phyloP scores from a whole-genome alignment of 2,888 invertebrate species.

The Nomada ferruginata region DNA sequence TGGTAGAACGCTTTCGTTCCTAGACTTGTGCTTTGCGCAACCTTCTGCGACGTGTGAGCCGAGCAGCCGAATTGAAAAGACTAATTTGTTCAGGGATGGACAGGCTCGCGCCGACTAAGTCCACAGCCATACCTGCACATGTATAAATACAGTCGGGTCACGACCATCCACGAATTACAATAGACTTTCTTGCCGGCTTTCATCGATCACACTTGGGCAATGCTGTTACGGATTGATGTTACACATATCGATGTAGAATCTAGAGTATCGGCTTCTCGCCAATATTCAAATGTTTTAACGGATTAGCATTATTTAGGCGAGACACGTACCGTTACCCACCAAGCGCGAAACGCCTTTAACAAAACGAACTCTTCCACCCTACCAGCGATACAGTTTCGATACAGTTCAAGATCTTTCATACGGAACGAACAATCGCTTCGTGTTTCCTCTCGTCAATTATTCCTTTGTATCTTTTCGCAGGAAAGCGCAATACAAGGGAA shows the following conservation, averaged over 20 bases:
- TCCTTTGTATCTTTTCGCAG: neutral
- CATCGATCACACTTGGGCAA: constrained; percentile 83
- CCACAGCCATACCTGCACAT: constrained; percentile 81
- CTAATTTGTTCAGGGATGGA: constrained; percentile 78
- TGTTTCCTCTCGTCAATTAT: constrained; percentile 7
- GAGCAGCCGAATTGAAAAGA: constrained; percentile 63
- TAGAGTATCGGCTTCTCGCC: constrained; percentile 37
- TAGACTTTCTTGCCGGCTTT: constrained; percentile 84
- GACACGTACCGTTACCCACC: neutral
- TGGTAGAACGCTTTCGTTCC: constrained; percentile 18
- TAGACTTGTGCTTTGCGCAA: neutral
- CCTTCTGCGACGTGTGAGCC: constrained; percentile 63
- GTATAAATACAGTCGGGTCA: constrained; percentile 83
- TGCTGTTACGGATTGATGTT: constrained; percentile 81
- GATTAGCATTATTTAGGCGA: neutral
- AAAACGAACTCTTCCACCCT: no score
- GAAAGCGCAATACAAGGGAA: constrained; percentile 29
- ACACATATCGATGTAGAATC: constrained; percentile 74
- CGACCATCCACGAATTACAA: constrained; percentile 84
- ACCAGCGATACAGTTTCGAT: neutral
- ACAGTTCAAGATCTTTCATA: neutral
- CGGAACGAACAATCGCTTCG: neutral
- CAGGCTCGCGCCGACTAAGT: constrained; percentile 80
- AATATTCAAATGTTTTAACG: constrained; percentile 26
- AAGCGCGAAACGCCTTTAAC: neutral